Conservation (phyloP, 2,888 invertebrate species). For the Hypomecis punctinalis region DNA sequence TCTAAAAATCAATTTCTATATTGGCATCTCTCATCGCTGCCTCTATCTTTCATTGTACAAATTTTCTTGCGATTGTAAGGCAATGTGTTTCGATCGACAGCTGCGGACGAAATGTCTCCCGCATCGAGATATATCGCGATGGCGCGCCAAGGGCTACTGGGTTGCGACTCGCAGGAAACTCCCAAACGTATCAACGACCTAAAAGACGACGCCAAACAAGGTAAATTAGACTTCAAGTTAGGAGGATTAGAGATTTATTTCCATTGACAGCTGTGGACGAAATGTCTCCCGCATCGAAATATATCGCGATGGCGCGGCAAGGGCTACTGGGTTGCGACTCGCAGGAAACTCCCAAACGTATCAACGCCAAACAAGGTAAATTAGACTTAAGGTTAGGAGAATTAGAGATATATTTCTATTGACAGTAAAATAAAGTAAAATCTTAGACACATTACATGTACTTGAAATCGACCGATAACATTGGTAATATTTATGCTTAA, state of each 20-base stretch:
- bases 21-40: too few relatives aligned
- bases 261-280: constrained; percentile 53
- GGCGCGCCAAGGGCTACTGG: constrained; percentile 77
- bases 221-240: constrained; percentile 40
- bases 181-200: constrained; percentile 64
- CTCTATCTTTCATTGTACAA: too few relatives aligned
- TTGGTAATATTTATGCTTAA: too few relatives aligned
- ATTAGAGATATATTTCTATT: constrained; percentile 38
- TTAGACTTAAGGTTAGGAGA: neutral
- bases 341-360: constrained; percentile 74
- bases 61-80: neutral
- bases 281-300: constrained; percentile 81
- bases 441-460: too few relatives aligned
- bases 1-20: too few relatives aligned
- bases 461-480: too few relatives aligned
- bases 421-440: too few relatives aligned
- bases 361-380: constrained; percentile 57
- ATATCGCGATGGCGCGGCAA: constrained; percentile 81
- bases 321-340: constrained; percentile 73
- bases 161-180: constrained; percentile 74
- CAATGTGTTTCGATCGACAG: constrained; percentile 49
- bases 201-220: constrained; percentile 58
- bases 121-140: constrained; percentile 81
- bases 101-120: constrained; percentile 73
- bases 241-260: constrained; percentile 37